Evolutionary conservation across 1,140 invertebrate species (phyloP).

Genomic region (Zaprionus taronus): DNA sequence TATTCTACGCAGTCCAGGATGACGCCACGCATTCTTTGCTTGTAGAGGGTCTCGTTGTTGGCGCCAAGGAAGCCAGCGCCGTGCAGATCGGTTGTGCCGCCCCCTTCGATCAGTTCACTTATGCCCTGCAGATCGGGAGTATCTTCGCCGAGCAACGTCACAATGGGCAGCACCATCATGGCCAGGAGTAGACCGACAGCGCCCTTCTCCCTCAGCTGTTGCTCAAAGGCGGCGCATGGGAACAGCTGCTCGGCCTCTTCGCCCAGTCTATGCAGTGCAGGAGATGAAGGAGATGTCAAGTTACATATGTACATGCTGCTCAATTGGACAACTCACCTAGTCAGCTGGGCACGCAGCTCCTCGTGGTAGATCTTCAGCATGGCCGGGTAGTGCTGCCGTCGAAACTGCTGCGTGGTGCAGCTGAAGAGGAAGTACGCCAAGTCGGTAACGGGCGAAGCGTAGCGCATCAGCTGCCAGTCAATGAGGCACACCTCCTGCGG

Average conservation of each 20-base stretch:
- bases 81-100: conserved; percentile 1
- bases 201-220: conserved; percentile 76
- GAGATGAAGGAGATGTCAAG: conserved; percentile 26
- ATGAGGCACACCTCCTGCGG: conserved; percentile 84
- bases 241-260: conserved; percentile 84
- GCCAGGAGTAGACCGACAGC: conserved; percentile 79
- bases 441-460: conserved; percentile 86
- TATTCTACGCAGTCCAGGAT: background rate
- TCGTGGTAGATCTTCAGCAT: conserved; percentile 86
- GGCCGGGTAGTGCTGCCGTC: conserved; percentile 84
- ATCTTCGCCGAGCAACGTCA: conserved; percentile 55
- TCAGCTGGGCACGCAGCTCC: conserved; percentile 83
- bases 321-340: conserved; percentile 41
- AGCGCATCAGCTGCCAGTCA: conserved; percentile 86
- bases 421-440: conserved; percentile 87
- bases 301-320: conserved; percentile 12
- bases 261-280: conserved; percentile 67
- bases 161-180: conserved; percentile 80
- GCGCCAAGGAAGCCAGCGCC: background rate
- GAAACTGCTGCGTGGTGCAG: conserved; percentile 85
- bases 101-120: background rate
- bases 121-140: background rate
- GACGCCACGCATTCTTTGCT: background rate
- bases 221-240: conserved; percentile 82
- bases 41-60: conserved; percentile 7